These are phyloP conservation scores for Drosophila bocqueti DNA, from an alignment of 1,140 invertebrate genomes.

Conservation along the genomic window DNA sequence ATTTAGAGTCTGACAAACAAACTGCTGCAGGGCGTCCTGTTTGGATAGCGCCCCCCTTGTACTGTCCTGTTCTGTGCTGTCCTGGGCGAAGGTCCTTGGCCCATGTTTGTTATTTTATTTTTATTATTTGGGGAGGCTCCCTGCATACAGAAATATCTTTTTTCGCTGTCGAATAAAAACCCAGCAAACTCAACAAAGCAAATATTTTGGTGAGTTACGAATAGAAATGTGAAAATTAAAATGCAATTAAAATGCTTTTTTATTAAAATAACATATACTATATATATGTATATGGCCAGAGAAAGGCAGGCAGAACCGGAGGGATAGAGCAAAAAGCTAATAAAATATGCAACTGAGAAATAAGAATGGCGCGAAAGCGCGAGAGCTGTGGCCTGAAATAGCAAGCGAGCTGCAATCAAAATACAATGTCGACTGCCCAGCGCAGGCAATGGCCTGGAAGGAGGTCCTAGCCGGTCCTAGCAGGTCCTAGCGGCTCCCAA, in stretches of 20 bases:
- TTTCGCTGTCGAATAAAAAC: not conserved
- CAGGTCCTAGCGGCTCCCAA: not conserved
- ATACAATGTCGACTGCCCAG: conserved; percentile 38
- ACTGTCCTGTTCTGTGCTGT: too few relatives aligned
- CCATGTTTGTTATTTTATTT: conserved; percentile 15
- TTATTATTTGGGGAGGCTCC: not conserved
- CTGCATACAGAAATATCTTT: conserved; percentile 5
- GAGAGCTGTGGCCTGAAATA: conserved; percentile 28
- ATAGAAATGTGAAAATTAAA: conserved; percentile 61
- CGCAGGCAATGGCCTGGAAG: conserved; percentile 5
- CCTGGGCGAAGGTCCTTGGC: conserved; percentile 22
- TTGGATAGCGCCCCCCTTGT: conserved; percentile 23
- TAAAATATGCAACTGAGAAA: conserved; percentile 57
- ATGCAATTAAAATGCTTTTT: conserved; percentile 54
- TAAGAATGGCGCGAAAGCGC: conserved; percentile 12
- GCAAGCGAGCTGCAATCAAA: conserved; percentile 55
- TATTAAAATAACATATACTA: conserved; percentile 16
- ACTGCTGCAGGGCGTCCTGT: conserved; percentile 54
- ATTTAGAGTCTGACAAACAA: conserved; percentile 68
- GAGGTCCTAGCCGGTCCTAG: not conserved
- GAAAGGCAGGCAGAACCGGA: too few relatives aligned
- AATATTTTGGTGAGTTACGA: conserved; percentile 36
- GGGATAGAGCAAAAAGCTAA: conserved; percentile 17
- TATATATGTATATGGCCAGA: not conserved
- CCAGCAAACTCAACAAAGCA: conserved; percentile 28